Percentiles rank a stretch among this genome's conserved stretches.
These are phyloP conservation scores for Pteronotus mesoamericanus DNA, from an alignment of 2,797 vertebrate species.

Conservation along the genomic window DNA sequence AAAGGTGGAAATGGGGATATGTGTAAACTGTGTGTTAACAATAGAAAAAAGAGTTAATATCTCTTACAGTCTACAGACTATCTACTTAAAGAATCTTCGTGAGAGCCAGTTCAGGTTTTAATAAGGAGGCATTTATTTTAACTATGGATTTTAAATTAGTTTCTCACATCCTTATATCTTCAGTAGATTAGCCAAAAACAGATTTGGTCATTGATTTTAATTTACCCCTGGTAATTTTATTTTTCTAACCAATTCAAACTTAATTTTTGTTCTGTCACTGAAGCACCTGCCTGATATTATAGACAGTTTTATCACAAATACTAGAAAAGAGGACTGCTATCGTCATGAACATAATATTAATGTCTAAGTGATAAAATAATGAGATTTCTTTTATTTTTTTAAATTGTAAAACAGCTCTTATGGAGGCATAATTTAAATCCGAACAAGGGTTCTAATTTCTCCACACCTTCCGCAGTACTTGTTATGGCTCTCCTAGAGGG, in stretches of 20 bases:
- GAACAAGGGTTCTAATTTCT: neutral
- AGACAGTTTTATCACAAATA: neutral
- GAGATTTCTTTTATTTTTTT: neutral
- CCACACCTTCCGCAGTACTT: neutral
- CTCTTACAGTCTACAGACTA: neutral
- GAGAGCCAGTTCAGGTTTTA: neutral
- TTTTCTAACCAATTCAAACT: neutral
- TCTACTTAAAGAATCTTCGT: neutral
- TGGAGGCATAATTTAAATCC: neutral
- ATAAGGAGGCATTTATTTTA: neutral
- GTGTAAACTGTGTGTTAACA: no score
- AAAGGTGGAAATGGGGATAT: no score
- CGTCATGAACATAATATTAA: neutral
- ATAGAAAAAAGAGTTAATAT: no score
- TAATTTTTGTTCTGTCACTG: neutral
- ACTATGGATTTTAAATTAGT: neutral
- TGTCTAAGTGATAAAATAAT: neutral
- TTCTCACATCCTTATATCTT: neutral
- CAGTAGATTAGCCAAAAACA: neutral
- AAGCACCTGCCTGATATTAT: neutral
- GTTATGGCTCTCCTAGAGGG: no score
- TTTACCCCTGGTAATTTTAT: neutral
- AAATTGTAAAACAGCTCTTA: neutral
- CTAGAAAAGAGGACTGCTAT: neutral
- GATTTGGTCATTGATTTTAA: neutral